Base-by-base conservation (phyloP, 64 coral and sea anemone species). In the Stylophora pistillata region DNA sequence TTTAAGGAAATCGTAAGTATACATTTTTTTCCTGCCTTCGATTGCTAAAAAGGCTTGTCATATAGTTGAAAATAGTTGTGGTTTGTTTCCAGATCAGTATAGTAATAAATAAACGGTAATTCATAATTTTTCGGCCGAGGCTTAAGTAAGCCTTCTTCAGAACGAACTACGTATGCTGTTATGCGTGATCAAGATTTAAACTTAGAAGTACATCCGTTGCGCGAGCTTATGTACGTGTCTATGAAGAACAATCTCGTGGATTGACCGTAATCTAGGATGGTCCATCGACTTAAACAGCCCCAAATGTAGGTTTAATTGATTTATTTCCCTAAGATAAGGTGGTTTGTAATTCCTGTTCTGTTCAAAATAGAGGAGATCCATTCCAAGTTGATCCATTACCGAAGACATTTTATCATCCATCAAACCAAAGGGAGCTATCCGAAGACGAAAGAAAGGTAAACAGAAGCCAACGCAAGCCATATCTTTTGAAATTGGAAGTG, bases 391-490 rank as follows among this genome's bases (percentile, higher is more conserved):
- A 87, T 21, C 95, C 95, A 27, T 89, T 97, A 47, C 91, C 95
- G 0, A 97, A 87, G 76, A 29, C 95, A 37, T 97, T 97, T 81
- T 97, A 97, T 74, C 71, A 97, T 90, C 95, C 95, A 41, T 93
- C 95, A 59, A 78, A 76, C 28, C 78, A 78, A 25, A 93, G 89
- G 72, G 91, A 93, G 74, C 78, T 97, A 16, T 80, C 78, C 25
- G 79, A 97, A 68, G 72, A 20, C 63, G 91, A 97, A 30, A 92
- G 86, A 93, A 93, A 93, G 95, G 95, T 97, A 74, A 5, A 20
- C 4, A 26, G 55, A 20, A 66, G 63, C 58, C 2, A 60, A 66
- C 0, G 23, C 17, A 2, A n/a, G 64, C 64, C 21, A 12, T 10
- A 9, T 68, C 64, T 68, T 68, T 25, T 26, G 64, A n/a, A 68